Conservation (phyloP, 1,140 invertebrate genomes). For the Zaprionus africanus region DNA sequence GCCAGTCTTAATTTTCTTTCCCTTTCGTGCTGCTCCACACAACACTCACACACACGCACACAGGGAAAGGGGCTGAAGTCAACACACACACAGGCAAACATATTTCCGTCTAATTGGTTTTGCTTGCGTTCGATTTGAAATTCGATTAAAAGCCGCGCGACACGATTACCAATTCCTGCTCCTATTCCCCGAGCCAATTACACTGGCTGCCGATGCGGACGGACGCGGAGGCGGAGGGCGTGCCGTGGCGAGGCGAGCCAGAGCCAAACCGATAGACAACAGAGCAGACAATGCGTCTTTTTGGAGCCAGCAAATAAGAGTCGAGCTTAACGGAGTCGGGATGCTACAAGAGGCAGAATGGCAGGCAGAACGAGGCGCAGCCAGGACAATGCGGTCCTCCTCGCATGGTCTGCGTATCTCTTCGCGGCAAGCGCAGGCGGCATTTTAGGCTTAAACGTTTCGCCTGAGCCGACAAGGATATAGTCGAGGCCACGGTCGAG, state of each 20-base stretch:
- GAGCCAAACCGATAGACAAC: background rate
- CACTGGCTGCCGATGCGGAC: conserved; percentile 6
- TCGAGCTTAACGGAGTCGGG: background rate
- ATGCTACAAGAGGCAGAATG: background rate
- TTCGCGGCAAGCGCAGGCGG: conserved; percentile 11
- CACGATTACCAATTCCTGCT: conserved; percentile 46
- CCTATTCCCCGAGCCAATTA: conserved; percentile 56
- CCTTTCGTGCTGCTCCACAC: background rate
- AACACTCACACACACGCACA: conserved; percentile 23
- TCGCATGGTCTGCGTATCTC: background rate
- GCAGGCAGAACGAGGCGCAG: background rate
- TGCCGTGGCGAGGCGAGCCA: background rate
- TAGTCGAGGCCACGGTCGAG: background rate
- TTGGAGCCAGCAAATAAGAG: conserved; percentile 17
- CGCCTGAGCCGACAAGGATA: conserved; percentile 24
- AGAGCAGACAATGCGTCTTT: conserved; percentile 41
- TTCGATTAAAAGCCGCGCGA: conserved; percentile 54
- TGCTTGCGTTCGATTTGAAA: conserved; percentile 54
- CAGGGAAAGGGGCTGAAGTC: background rate
- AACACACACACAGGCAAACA: conserved; percentile 3
- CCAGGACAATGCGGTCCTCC: background rate
- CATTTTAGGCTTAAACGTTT: conserved; percentile 45
- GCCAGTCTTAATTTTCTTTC: conserved; percentile 32
- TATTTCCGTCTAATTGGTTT: conserved; percentile 53
- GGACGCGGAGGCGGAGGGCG: too few species aligned